Evolutionary conservation across 2,797 vertebrate genomes (phyloP).

Genomic region (Leucoraja ocellata): DNA sequence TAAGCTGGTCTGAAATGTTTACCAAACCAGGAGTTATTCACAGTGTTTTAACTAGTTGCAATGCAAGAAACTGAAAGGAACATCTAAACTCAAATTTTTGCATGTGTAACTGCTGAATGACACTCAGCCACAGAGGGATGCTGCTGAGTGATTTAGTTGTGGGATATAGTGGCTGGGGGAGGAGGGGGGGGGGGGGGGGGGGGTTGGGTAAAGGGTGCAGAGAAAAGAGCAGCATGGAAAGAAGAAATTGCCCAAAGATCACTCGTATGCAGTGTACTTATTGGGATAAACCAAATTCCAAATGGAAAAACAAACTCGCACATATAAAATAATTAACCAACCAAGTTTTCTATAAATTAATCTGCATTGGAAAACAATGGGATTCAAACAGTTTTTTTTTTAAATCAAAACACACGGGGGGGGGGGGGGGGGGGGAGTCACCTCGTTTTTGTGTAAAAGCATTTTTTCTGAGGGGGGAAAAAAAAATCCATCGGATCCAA

Average conservation of each 20-base stretch:
- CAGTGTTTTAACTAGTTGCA: conserved; percentile 36
- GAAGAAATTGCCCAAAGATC: background rate
- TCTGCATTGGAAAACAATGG: background rate
- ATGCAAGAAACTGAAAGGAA: conserved; percentile 32
- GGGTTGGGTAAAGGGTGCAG: too few species aligned
- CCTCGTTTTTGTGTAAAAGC: background rate
- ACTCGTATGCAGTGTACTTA: background rate
- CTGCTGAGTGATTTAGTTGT: background rate
- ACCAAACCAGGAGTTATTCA: conserved; percentile 33
- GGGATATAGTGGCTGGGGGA: background rate
- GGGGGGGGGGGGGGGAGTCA: background rate
- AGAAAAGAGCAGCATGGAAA: too few species aligned
- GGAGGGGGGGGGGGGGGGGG: background rate
- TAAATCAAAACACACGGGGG: background rate
- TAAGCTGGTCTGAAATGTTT: conserved; percentile 18
- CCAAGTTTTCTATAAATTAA: background rate
- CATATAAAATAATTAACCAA: background rate
- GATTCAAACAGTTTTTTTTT: background rate
- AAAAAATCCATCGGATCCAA: background rate
- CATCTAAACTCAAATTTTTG: background rate
- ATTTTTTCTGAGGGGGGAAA: background rate
- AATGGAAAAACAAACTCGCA: background rate
- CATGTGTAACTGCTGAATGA: conserved; percentile 13
- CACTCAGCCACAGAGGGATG: background rate
- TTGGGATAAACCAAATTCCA: background rate